These are phyloP conservation scores for Nothocercus julius DNA, from an alignment of 2,113 vertebrate genomes.

Conservation along the genomic window DNA sequence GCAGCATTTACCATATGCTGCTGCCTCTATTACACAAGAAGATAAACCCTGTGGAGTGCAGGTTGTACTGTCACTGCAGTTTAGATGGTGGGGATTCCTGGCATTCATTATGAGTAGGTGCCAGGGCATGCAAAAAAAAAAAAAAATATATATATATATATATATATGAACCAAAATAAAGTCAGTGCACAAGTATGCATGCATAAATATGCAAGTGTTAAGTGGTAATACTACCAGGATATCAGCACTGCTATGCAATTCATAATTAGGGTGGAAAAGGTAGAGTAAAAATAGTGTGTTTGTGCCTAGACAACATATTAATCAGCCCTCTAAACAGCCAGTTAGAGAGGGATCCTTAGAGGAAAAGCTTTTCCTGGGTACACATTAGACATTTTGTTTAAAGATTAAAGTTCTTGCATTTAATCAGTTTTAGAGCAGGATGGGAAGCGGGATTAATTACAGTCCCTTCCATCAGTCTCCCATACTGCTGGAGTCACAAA, in stretches of 20 bases:
- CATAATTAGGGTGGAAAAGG: constrained; percentile 12
- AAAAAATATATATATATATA: no score
- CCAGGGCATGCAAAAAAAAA: background rate
- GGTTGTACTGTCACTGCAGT: background rate
- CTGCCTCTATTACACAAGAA: background rate
- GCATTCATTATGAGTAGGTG: background rate
- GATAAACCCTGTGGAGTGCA: background rate
- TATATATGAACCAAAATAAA: background rate
- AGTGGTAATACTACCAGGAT: background rate
- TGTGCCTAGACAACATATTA: constrained; percentile 14
- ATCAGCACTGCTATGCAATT: background rate
- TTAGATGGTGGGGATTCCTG: background rate
- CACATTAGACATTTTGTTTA: constrained; percentile 35
- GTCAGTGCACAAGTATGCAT: background rate
- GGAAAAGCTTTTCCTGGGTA: constrained; percentile 15
- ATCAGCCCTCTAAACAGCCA: constrained; percentile 40
- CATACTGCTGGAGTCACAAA: constrained; percentile 2
- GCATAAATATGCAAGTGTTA: background rate
- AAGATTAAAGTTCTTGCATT: constrained; percentile 51
- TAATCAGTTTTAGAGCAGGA: constrained; percentile 63
- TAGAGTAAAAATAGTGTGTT: background rate
- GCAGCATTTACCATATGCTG: background rate
- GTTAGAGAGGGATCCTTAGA: background rate
- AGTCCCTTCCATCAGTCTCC: constrained; percentile 13
- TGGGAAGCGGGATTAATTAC: constrained; percentile 64